Percentiles rank a stretch among this genome's conserved stretches.
Conservation (phyloP, 2,888 invertebrate species). For the Caenorhabditis uteleia region DNA sequence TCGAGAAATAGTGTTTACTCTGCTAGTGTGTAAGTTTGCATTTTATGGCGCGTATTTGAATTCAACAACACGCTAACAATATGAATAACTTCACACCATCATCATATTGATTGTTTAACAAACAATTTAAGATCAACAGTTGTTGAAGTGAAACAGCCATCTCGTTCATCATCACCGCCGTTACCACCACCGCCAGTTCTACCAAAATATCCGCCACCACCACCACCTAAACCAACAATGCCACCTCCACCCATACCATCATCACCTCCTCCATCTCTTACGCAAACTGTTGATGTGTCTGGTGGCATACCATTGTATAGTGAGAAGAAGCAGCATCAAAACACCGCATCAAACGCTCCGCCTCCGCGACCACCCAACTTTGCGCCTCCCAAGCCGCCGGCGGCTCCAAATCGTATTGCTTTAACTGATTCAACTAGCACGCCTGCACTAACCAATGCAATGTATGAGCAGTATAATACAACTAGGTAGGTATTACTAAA, state of each 20-base stretch:
- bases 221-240: constrained; percentile 20
- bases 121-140: constrained; percentile 36
- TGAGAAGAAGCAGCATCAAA: constrained; percentile 17
- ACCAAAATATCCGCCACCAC: constrained; percentile 8
- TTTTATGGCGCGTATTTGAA: constrained; percentile 1
- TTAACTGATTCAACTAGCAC: constrained; percentile 25
- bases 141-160: constrained; percentile 6
- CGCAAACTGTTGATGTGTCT: too few species aligned
- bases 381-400: constrained; percentile 42
- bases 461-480: constrained; percentile 31
- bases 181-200: constrained; percentile 32
- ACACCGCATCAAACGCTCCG: constrained; percentile 7
- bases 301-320: constrained; percentile 32
- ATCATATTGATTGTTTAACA: constrained; percentile 8
- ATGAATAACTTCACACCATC: too few species aligned
- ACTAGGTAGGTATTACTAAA: constrained; percentile 17
- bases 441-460: constrained; percentile 37
- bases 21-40: constrained; percentile 28
- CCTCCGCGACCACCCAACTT: constrained; percentile 39
- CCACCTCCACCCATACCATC: constrained; percentile 36
- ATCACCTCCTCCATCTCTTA: constrained; percentile 29
- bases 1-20: constrained; percentile 29
- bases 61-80: not conserved
- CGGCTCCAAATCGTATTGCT: constrained; percentile 1
- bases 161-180: too few species aligned